Percentiles rank a stretch among this genome's conserved stretches.
These are phyloP conservation scores for Trichomycterus rosablanca DNA, from an alignment of 2,113 vertebrate species.

Conservation along the genomic window DNA sequence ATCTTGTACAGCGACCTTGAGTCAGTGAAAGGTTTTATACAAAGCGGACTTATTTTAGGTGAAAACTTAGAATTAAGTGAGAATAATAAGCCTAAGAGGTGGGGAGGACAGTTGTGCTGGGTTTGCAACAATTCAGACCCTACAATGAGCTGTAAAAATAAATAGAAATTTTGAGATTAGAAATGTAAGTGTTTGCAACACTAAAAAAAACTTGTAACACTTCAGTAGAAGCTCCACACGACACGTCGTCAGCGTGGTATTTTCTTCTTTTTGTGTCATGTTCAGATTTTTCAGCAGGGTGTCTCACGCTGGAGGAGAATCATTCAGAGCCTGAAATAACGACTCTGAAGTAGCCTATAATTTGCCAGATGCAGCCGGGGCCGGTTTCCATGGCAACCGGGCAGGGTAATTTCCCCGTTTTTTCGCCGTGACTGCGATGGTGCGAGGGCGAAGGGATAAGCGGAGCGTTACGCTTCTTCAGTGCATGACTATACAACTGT, in stretches of 20 bases:
- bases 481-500: not conserved
- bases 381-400: conserved; percentile 72
- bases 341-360: conserved; percentile 60
- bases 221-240: no score
- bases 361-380: conserved; percentile 75
- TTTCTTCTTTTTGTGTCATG: not conserved
- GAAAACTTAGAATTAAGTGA: no score
- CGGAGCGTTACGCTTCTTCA: not conserved
- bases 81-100: no score
- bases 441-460: conserved; percentile 19
- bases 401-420: conserved; percentile 37
- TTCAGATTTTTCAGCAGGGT: not conserved
- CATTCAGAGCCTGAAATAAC: conserved; percentile 30
- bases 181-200: no score
- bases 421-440: conserved; percentile 23
- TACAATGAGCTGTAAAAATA: no score
- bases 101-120: no score
- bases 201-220: no score
- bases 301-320: conserved; percentile 11
- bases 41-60: no score
- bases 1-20: no score
- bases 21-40: no score
- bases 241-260: not conserved
- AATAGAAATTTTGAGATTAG: no score
- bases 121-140: no score